These are phyloP conservation scores for Odontesthes bonariensis DNA, from an alignment of 2,113 vertebrate species.

Conservation along the genomic window DNA sequence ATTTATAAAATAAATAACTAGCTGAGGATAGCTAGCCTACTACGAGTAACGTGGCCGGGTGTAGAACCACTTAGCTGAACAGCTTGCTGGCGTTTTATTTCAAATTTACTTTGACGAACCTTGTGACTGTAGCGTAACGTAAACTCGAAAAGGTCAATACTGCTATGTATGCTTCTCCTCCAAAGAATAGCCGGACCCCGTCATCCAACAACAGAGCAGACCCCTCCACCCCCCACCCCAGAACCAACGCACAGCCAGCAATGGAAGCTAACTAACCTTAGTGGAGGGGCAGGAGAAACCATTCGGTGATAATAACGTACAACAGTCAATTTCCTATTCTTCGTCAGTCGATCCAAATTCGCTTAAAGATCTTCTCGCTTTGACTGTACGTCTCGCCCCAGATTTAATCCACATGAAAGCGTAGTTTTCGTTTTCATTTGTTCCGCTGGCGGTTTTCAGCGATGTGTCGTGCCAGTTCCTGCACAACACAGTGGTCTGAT, in stretches of 20 bases:
- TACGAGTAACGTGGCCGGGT: background rate
- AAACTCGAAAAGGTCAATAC: conserved; percentile 60
- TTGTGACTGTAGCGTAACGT: conserved; percentile 10
- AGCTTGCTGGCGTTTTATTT: background rate
- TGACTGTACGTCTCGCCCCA: conserved; percentile 29
- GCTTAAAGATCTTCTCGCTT: conserved; percentile 29
- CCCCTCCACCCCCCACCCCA: conserved; percentile 3
- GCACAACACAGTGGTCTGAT: conserved; percentile 64
- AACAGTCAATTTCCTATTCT: conserved; percentile 44
- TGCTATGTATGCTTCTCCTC: conserved; percentile 58
- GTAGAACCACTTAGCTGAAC: background rate
- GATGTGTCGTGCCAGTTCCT: conserved; percentile 62
- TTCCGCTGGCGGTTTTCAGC: conserved; percentile 61
- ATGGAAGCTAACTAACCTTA: conserved; percentile 79
- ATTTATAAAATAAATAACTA: conserved; percentile 69
- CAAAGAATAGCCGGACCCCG: conserved; percentile 74
- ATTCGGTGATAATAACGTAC: conserved; percentile 61
- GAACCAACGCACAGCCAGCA: conserved; percentile 57
- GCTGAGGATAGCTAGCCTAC: conserved; percentile 20
- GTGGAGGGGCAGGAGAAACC: conserved; percentile 60
- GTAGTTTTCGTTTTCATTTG: conserved; percentile 66
- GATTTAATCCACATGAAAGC: conserved; percentile 76
- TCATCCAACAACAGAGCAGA: conserved; percentile 66
- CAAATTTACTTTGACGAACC: background rate
- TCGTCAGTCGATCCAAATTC: conserved; percentile 32